Evolutionary conservation across 2,113 vertebrate species (phyloP), one percentile per base, ranked within the genome.

Genomic region (Spermophilus dauricus): DNA sequence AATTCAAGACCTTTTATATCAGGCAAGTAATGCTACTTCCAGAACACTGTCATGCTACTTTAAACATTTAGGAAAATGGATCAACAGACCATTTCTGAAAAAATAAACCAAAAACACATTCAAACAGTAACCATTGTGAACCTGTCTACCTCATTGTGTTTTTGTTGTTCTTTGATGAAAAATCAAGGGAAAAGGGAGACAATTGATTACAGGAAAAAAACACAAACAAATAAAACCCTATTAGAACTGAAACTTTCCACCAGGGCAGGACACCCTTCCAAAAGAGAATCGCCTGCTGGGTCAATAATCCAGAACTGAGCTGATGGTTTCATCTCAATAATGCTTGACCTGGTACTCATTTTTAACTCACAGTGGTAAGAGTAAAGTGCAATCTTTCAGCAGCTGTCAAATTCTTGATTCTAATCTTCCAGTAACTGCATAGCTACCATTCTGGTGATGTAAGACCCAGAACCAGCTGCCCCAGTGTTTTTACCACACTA

Each of bases 361-460:
- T 98, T 95, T 93, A 98, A 53, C 56, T 12, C 86, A 72, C 51
- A 85, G 75, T 80, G 89, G 78, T 91, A 93, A 97, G 70, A 97
- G 37, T 81, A 75, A 98, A 94, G 97, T 91, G 93, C 77, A 96
- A 2, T 91, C 88, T 97, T 98, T 97, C 76, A 97, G 45, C 89
- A 94, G 96, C 97, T 98, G 98, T 98, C 98, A 97, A 94, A 97
- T 94, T 95, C 91, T 96, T 98, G 84, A 65, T 80, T 88, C 65
- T 98, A 88, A 97, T 97, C 96, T 95, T 96, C 91, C 48, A 0
- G 22, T 86, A 96, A 97, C 89, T 87, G 95, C 86, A 92, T 67
- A 56, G 84, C 93, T 97, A 75, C 94, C 95, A 82, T 95, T 97
- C 95, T 97, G 95, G 91, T 96, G 89, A 87, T 98, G 97, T 95